Conservation (phyloP, 2,113 vertebrate species). For the Pelobates fuscus region DNA sequence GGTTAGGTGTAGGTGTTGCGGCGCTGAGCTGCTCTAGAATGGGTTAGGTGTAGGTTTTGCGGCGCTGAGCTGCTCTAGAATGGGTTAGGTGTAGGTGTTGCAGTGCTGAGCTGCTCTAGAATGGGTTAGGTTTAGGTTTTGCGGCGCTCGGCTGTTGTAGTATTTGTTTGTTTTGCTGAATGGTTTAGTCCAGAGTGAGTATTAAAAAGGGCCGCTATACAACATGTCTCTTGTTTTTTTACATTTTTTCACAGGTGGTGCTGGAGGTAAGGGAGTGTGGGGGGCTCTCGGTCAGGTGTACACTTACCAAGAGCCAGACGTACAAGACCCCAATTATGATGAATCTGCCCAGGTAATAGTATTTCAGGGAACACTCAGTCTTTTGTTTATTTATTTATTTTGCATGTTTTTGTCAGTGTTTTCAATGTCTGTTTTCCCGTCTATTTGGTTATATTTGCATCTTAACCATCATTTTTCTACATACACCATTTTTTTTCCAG, state of each 20-base stretch:
- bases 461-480: no score
- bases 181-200: no score
- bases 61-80: neutral
- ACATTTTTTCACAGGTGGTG: constrained; percentile 70
- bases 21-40: neutral
- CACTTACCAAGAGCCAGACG: constrained; percentile 78
- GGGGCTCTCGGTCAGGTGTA: constrained; percentile 84
- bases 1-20: neutral
- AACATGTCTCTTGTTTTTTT: neutral
- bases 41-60: neutral
- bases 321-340: constrained; percentile 82
- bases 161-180: no score
- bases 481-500: no score
- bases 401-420: no score
- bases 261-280: constrained; percentile 86
- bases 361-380: neutral
- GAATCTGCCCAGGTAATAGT: constrained; percentile 75
- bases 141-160: no score
- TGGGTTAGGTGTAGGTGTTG: neutral
- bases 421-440: no score
- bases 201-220: no score
- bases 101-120: neutral
- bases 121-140: no score
- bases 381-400: no score
- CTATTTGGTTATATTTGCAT: no score